phyloP scores from a whole-genome alignment of 2,888 invertebrate species.

The Hemaris fuciformis region DNA sequence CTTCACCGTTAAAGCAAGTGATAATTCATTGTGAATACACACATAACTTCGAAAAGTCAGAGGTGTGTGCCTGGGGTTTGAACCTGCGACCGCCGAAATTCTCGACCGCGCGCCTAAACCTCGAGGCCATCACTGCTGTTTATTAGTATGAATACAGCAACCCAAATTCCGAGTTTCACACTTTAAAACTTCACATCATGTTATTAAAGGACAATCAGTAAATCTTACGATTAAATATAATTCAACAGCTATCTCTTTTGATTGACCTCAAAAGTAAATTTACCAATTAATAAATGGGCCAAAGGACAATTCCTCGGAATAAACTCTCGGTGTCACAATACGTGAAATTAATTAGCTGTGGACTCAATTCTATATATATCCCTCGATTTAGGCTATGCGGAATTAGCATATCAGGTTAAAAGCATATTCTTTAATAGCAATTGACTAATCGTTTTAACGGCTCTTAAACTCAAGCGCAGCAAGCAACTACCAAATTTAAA shows the following conservation, averaged over 20 bases:
- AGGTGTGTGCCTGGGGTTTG: too few species aligned
- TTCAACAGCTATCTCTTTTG: background rate
- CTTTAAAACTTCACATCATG: background rate
- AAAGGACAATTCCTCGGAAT: constrained; percentile 1
- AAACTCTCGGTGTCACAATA: constrained; percentile 2
- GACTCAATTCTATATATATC: constrained; percentile 7
- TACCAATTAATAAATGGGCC: background rate
- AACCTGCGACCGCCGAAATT: too few species aligned
- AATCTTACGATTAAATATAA: background rate
- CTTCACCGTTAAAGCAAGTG: too few species aligned
- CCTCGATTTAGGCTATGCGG: background rate
- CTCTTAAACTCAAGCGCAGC: background rate
- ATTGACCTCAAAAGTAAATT: background rate
- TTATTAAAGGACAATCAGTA: background rate
- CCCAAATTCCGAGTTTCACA: too few species aligned
- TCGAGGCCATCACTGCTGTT: too few species aligned
- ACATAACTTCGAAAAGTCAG: too few species aligned
- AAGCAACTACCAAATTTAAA: background rate
- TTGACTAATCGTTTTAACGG: background rate
- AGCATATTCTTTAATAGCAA: background rate
- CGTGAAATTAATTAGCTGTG: constrained; percentile 3
- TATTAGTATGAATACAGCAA: too few species aligned
- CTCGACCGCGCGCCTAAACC: too few species aligned
- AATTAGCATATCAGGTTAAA: background rate
- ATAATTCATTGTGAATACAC: too few species aligned